Evolutionary conservation across 2,113 vertebrate species (phyloP), one percentile per base, ranked within the genome.

Genomic region (Murina feae): DNA sequence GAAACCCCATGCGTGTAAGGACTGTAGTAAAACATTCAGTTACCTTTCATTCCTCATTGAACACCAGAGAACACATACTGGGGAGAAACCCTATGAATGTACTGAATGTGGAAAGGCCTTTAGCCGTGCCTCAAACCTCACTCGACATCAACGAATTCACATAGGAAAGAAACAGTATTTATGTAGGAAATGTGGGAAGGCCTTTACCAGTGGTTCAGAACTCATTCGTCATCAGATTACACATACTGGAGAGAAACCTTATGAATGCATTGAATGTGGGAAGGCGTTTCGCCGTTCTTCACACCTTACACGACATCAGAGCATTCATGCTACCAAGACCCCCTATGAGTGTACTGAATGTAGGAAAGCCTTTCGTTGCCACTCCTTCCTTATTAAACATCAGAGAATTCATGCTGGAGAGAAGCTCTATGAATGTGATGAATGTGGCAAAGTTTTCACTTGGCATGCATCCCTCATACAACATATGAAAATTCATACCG

Each of bases 61-160:
- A 51, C 97, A 98, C 68, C 97, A 95, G 83, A 95, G 91, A 42
- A 98, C 97, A 37, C 97, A 98, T 39, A 97, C 97, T 2, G 97
- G 97, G 44, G 97, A 98, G 60, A 98, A 97, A 35, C 97, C 97
- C 9, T 98, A 96, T 35, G 86, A 80, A 49, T 98, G 98, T 81
- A 37, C 95, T 0, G 95, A 97, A 17, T 98, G 98, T 53, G 97
- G 97, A 21, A 98, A 98, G 86, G 92, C 92, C 47, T 98, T 98
- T 53, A 97, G 96, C 42, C 96, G 96, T 18, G 93, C 96, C 55
- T 97, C 96, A 17, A 96, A 97, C 88, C 96, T 97, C 66, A 97
- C 97, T n/a, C 86, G 94, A 1, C 98, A 98, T 86, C 93, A 96
- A 86, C 97, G 95, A 53, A 96, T 96, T 58, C 98, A 98, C 30